phyloP scores from a whole-genome alignment of 1,140 invertebrate species.

The Branchinecta lindahli region DNA sequence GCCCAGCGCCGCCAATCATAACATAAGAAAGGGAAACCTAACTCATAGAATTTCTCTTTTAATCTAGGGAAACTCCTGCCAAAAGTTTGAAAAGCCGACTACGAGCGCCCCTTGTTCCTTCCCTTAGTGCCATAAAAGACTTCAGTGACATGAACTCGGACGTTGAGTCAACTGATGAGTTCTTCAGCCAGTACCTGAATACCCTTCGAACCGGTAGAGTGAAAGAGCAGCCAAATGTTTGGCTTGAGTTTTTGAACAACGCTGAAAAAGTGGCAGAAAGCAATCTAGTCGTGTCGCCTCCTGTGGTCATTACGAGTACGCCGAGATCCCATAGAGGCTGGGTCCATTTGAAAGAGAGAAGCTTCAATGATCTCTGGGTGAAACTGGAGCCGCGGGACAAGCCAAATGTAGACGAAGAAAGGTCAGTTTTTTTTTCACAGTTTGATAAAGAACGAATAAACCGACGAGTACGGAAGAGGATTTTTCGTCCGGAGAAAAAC shows the following conservation, averaged over 20 bases:
- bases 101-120: slow-evolving; percentile 18
- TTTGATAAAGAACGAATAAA: too few species aligned
- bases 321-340: slow-evolving; percentile 19
- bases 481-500: too few species aligned
- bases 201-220: background rate
- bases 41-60: background rate
- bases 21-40: background rate
- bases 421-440: too few species aligned
- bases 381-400: slow-evolving; percentile 24
- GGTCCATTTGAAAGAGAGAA: slow-evolving; percentile 23
- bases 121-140: slow-evolving; percentile 15
- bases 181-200: background rate
- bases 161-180: background rate
- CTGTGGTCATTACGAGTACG: background rate
- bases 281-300: background rate
- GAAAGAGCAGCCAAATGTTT: background rate
- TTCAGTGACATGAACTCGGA: too few species aligned
- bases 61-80: background rate
- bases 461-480: too few species aligned
- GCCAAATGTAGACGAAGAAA: background rate
- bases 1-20: background rate
- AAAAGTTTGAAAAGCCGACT: slow-evolving; percentile 16
- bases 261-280: background rate
- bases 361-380: slow-evolving; percentile 30
- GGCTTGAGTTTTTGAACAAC: background rate